Base-by-base conservation (phyloP, 2,888 invertebrate genomes). In the Lacanobia oleracea region DNA sequence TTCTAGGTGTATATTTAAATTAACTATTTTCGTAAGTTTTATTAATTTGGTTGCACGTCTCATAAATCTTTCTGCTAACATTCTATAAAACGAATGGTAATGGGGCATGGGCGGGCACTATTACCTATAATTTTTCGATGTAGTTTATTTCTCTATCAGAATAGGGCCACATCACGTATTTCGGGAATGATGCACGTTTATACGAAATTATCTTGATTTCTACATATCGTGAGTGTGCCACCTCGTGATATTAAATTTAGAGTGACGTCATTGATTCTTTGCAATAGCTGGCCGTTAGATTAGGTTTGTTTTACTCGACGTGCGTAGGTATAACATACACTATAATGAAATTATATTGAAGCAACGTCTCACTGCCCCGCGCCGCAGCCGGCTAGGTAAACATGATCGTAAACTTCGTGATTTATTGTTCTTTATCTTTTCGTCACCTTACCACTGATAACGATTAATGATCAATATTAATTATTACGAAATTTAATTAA, bases 391-490 rank as follows among this genome's bases (percentile, higher is more conserved):
- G 71, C 66, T 82, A 75, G 76, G 75, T 84, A 86, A 84, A 89
- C 89, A 90, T 70, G 83, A 87, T 89, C 88, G 88, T 91, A 90
- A 91, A 91, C 84, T 87, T 89, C 80, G 86, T 89, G 89, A 92
- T 93, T 92, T 90, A 92, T 89, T 85, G 86, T 83, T 72, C 83
- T 80, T 83, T 87, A 90, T 90, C 89, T 88, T 89, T 89, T 91
- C 88, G 88, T 82, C 86, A 88, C 84, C 82, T 87, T 88, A 77
- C 66, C 73, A 86, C 83, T 78, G 85, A 85, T 87, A 86, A 81
- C 65, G 75, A 77, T 79, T 81, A 83, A 85, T 72, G 75, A 88
- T 86, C 82, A 81, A 85, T 84, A 73, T 86, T 85, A 87, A 87
- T 89, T 86, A 85, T 88, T 85, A 85, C 79, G 71, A 88, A 86